Evolutionary conservation across 1,140 invertebrate genomes (phyloP), one percentile per base, ranked within the genome.

Genomic region (Hycleus cichorii): DNA sequence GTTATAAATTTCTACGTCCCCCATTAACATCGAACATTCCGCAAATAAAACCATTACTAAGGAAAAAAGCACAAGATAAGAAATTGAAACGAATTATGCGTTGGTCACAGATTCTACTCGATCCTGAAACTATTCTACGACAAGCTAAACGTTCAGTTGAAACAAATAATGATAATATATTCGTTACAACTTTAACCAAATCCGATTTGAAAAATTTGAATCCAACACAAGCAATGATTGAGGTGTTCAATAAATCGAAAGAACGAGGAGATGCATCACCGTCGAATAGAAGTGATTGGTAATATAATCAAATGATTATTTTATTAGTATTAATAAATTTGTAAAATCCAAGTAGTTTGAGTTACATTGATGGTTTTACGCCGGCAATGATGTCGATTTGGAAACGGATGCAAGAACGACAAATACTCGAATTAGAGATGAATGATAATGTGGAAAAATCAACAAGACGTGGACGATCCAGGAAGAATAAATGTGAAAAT

Each of bases 151-250:
- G 32, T 32, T 18, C 18, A 2, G 3, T 32, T 5, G 32, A 32
- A 32, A 32, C 32, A 32, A 32, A 32, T 18, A 18, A 18, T 32
- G 32, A 32, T 3, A 32, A 7, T 32, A 32, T 7, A 32, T 32
- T 32, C 11, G 76, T 76, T 44, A 42, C 58, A n/a, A 51, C 56
- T 10, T 38, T 62, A n/a, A 26, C 39, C 24, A 66, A 73, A n/a
- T 64, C 74, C 11, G 74, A 77, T 46, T 73, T 81, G 46, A 64
- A 74, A 58, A 62, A 68, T 9, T 55, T 78, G 40, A 81, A 80
- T 67, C 79, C 78, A 3, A 82, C 80, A 26, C 77, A 78, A 46
- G 78, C 78, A 25, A 82, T 82, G 80, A 72, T 78, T 48, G 76
- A 81, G 68, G 77, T 82, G 4, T 68, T 76, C 46, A 73, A 76